Conservation (phyloP, 2,888 invertebrate species). For the Chrysina gloriosa region DNA sequence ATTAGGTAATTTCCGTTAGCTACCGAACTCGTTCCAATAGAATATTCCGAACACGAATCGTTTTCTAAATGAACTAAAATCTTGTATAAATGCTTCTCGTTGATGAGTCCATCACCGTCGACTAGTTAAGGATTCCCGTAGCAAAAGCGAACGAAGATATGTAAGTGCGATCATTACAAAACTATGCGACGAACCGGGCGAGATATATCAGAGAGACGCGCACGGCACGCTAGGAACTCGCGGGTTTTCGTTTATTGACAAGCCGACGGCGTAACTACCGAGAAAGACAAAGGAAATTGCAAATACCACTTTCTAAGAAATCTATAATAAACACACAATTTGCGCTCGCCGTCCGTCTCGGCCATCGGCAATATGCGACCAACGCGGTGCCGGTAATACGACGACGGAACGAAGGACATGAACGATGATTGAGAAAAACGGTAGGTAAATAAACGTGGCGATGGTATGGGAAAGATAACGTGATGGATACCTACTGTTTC, state of each 20-base stretch:
- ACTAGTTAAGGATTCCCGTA: not conserved
- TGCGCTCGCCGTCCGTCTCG: slow-evolving; percentile 1
- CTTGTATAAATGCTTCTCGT: too few species aligned
- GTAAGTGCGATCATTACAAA: not conserved
- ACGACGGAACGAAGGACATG: not conserved
- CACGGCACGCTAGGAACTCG: not conserved
- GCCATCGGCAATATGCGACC: too few species aligned
- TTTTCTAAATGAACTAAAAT: too few species aligned
- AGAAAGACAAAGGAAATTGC: slow-evolving; percentile 42
- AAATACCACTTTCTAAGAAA: slow-evolving; percentile 39
- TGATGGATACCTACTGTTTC: too few species aligned
- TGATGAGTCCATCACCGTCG: not conserved
- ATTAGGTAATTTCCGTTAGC: too few species aligned
- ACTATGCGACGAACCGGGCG: not conserved
- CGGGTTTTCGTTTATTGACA: slow-evolving; percentile 33
- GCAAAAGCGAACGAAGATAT: not conserved
- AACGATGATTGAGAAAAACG: too few species aligned
- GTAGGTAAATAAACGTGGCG: too few species aligned
- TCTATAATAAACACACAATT: slow-evolving; percentile 34
- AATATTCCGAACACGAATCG: too few species aligned
- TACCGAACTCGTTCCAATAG: too few species aligned
- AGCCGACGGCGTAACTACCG: slow-evolving; percentile 35
- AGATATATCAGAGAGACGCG: not conserved
- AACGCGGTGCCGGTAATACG: not conserved
- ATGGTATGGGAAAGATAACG: too few species aligned